Percentiles rank a stretch among this genome's conserved stretches.
Conservation (phyloP, 1,140 invertebrate species). For the Brachystomella parvula region DNA sequence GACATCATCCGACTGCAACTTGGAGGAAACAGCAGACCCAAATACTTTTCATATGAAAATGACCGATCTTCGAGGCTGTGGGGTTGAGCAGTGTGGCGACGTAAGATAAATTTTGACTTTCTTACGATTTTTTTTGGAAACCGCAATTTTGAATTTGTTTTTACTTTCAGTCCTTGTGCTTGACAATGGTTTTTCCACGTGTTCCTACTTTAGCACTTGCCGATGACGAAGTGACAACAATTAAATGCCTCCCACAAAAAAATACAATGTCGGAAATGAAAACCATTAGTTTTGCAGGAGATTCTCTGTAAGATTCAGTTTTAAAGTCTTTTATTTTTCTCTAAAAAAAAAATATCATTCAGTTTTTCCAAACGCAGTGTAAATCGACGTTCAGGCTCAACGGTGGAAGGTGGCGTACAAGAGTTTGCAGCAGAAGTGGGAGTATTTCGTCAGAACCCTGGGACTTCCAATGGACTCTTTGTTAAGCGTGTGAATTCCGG, state of each 20-base stretch:
- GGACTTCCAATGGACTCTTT: constrained; percentile 33
- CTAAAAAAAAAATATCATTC: neutral
- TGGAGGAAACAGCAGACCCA: constrained; percentile 16
- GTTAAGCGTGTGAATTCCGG: constrained; percentile 33
- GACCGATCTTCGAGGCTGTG: constrained; percentile 28
- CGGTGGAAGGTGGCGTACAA: constrained; percentile 35
- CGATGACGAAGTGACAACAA: constrained; percentile 37
- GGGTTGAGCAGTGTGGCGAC: constrained; percentile 36
- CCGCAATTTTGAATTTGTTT: neutral
- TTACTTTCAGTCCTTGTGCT: constrained; percentile 28
- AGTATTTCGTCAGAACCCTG: constrained; percentile 36
- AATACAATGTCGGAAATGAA: constrained; percentile 28
- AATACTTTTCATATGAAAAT: constrained; percentile 26
- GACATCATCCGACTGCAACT: constrained; percentile 19
- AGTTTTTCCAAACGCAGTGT: constrained; percentile 19
- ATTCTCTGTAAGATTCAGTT: constrained; percentile 29
- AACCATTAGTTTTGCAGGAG: constrained; percentile 34
- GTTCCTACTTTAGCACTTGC: constrained; percentile 34
- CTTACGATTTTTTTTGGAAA: neutral
- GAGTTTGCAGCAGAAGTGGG: constrained; percentile 38
- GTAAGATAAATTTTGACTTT: constrained; percentile 10
- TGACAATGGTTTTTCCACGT: constrained; percentile 36
- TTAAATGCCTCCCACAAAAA: constrained; percentile 35
- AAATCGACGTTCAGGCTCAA: constrained; percentile 28
- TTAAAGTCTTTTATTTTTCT: neutral